phyloP scores from a whole-genome alignment of 2,797 vertebrate genomes.

The Emydoidea blandingii region DNA sequence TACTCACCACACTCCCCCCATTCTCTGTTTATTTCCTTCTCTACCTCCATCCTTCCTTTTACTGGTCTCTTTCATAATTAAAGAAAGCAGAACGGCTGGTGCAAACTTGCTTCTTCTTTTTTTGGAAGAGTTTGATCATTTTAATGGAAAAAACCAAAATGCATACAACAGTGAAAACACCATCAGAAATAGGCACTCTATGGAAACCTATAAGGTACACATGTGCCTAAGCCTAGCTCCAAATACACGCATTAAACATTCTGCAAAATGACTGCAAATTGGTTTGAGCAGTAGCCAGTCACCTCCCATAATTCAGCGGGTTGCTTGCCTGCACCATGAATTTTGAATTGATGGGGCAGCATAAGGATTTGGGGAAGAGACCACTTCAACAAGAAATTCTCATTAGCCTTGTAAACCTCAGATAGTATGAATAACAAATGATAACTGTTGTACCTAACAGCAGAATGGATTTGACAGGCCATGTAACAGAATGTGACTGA shows the following conservation, averaged over 20 bases:
- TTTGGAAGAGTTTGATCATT: neutral
- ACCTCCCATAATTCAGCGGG: neutral
- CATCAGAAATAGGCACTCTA: rapidly evolving
- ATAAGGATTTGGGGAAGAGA: neutral
- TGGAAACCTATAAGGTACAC: neutral
- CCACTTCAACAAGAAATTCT: neutral
- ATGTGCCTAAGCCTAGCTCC: neutral
- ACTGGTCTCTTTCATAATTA: neutral
- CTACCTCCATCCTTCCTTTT: neutral
- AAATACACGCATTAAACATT: neutral
- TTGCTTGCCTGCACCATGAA: neutral
- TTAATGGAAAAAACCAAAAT: neutral
- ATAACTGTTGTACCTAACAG: neutral
- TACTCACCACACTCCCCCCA: neutral
- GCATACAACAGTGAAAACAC: neutral
- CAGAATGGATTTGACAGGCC: neutral
- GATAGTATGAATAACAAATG: neutral
- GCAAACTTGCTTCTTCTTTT: neutral
- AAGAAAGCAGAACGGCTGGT: neutral
- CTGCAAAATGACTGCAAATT: rapidly evolving
- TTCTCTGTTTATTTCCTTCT: neutral
- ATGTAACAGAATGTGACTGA: neutral
- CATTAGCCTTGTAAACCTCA: neutral
- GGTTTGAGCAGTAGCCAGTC: neutral
- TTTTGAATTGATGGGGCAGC: neutral